Percentiles rank a stretch among this genome's conserved stretches.
These are phyloP conservation scores for Lycia hirtaria DNA, from an alignment of 2,888 invertebrate species.

Conservation along the genomic window DNA sequence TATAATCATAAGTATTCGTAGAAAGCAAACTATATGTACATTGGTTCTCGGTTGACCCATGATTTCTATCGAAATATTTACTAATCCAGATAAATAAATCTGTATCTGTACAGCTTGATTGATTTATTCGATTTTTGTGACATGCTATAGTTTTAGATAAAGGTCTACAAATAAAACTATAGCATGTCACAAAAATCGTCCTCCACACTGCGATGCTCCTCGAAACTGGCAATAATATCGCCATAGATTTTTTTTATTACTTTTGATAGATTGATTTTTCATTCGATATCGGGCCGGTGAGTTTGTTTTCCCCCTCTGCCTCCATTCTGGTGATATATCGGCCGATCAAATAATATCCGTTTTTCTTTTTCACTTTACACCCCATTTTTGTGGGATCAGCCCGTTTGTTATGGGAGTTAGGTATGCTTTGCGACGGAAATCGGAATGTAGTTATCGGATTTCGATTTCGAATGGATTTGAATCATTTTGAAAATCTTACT, in stretches of 20 bases:
- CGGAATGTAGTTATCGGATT: conserved; percentile 38
- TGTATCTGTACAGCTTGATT: too few relatives aligned
- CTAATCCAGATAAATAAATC: too few relatives aligned
- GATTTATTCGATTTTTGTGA: too few relatives aligned
- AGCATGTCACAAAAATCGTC: conserved; percentile 9
- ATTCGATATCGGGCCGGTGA: conserved; percentile 58
- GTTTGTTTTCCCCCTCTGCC: conserved; percentile 54
- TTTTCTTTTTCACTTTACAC: conserved; percentile 56
- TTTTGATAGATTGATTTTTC: conserved; percentile 67
- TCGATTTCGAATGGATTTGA: conserved; percentile 33
- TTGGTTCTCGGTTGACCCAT: too few relatives aligned
- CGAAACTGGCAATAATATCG: conserved; percentile 52
- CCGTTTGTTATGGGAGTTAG: conserved; percentile 44
- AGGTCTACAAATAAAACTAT: conserved; percentile 8
- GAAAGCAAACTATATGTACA: too few relatives aligned
- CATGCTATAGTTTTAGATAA: too few relatives aligned
- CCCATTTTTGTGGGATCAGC: conserved; percentile 49
- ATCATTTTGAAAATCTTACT: neutral
- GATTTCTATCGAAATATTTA: too few relatives aligned
- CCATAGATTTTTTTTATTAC: conserved; percentile 59
- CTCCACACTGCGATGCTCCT: conserved; percentile 30
- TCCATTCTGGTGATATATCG: conserved; percentile 57
- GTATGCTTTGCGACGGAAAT: conserved; percentile 37
- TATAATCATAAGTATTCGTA: too few relatives aligned
- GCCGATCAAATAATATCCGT: conserved; percentile 61